Conservation (phyloP, 2,113 vertebrate species). For the Cheilinus undulatus region DNA sequence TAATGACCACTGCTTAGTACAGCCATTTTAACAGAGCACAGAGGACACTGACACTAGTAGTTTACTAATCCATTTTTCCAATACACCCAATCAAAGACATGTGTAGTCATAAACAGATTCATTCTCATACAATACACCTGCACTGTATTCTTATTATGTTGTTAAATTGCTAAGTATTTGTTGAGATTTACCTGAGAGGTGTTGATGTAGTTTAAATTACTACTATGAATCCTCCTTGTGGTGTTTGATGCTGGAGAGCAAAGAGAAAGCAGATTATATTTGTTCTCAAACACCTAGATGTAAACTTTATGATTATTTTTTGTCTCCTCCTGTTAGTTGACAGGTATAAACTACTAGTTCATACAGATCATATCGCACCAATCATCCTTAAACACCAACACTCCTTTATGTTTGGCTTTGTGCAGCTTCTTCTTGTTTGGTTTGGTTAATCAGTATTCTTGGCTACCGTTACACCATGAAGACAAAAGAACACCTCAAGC, state of each 20-base stretch:
- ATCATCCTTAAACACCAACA: too few relatives aligned
- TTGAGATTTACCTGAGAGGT: background rate
- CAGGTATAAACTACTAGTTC: too few relatives aligned
- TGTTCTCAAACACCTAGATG: background rate
- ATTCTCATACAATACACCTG: background rate
- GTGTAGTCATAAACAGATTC: constrained; percentile 22
- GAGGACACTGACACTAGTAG: constrained; percentile 22
- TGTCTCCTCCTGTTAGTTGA: background rate
- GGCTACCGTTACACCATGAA: too few relatives aligned
- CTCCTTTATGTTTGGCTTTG: too few relatives aligned
- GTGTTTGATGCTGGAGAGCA: background rate
- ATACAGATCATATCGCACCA: too few relatives aligned
- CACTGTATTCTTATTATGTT: constrained; percentile 6
- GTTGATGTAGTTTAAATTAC: background rate
- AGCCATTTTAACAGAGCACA: constrained; percentile 25
- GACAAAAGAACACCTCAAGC: too few relatives aligned
- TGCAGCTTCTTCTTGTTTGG: too few relatives aligned
- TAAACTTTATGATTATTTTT: background rate
- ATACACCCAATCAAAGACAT: constrained; percentile 3
- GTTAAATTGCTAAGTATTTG: background rate
- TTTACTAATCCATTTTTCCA: constrained; percentile 43
- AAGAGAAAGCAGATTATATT: background rate
- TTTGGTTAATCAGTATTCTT: too few relatives aligned
- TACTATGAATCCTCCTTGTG: background rate
- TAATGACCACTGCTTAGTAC: constrained; percentile 53